Evolutionary conservation across 1,140 invertebrate species (phyloP), one percentile per base, ranked within the genome.

Genomic region (Venturia canescens): DNA sequence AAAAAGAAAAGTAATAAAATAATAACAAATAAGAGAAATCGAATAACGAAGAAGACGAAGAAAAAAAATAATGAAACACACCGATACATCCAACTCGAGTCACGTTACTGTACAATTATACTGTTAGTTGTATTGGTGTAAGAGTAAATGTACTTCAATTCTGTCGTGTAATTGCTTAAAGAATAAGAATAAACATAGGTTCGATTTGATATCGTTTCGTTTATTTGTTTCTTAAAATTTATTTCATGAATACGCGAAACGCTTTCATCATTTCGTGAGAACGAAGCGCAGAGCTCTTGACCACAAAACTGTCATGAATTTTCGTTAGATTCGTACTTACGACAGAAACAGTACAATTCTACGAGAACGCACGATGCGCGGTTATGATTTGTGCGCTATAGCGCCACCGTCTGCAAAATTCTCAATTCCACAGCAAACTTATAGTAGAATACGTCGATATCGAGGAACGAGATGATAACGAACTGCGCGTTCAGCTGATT

Each of bases 131-230:
- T 88, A 89, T 87, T 85, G 84, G 84, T 88, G 85, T 86, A 44
- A 89, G 87, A 87, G 88, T 90, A 88, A 90, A 86, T 90, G 88
- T 91, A 91, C 86, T 91, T 90, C 85, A 90, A 91, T 86, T 90
- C 88, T 89, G 88, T 90, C 90, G 90, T 92, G 90, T 91, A 91
- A 90, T 91, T 90, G 91, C 90, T 92, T 91, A 91, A 91, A 89
- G 89, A 90, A 91, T 89, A 90, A 88, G 83, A 91, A 91, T 91
- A 91, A 91, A 91, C 84, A 91, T 79, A 81, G 81, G 78, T 80
- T 80, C 78, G 77, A 83, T 81, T 71, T 82, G 78, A 81, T 57
- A 66, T 79, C 50, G 67, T 31, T 70, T 44, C 5, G 38, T 44
- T 9, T 44, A 11, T 44, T 44, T 44, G 11, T 44, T 44, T 44